Percentiles rank a stretch among this genome's conserved stretches.
phyloP scores from a whole-genome alignment of 2,113 vertebrate species.

The Eubucco bourcierii region DNA sequence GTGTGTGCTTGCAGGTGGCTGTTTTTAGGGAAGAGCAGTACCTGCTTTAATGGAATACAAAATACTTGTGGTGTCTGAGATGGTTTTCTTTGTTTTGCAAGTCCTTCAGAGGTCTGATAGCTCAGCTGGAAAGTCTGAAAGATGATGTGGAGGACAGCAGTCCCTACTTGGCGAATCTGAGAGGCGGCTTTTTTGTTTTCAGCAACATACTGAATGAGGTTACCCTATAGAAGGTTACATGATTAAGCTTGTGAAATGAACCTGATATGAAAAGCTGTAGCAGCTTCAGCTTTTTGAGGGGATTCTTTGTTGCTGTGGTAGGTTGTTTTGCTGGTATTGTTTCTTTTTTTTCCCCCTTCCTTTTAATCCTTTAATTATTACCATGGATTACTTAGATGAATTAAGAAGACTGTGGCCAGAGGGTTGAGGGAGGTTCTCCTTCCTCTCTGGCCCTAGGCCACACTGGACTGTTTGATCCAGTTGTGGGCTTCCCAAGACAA shows the following conservation, averaged over 20 bases:
- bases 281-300: background rate
- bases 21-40: background rate
- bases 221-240: background rate
- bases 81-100: background rate
- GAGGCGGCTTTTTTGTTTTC: background rate
- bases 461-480: no score
- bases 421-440: no score
- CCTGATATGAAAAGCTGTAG: background rate
- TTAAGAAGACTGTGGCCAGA: no score
- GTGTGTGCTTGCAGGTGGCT: background rate
- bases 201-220: background rate
- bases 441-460: no score
- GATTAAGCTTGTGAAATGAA: background rate
- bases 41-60: no score
- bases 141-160: background rate
- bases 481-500: no score
- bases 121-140: background rate
- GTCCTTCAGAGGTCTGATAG: background rate
- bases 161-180: background rate
- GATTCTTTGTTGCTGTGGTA: background rate
- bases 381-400: background rate
- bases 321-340: background rate
- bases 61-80: fast-evolving
- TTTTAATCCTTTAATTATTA: no score
- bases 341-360: background rate